These are phyloP conservation scores for Masticophis lateralis DNA, from an alignment of 2,797 vertebrate species.

Conservation along the genomic window DNA sequence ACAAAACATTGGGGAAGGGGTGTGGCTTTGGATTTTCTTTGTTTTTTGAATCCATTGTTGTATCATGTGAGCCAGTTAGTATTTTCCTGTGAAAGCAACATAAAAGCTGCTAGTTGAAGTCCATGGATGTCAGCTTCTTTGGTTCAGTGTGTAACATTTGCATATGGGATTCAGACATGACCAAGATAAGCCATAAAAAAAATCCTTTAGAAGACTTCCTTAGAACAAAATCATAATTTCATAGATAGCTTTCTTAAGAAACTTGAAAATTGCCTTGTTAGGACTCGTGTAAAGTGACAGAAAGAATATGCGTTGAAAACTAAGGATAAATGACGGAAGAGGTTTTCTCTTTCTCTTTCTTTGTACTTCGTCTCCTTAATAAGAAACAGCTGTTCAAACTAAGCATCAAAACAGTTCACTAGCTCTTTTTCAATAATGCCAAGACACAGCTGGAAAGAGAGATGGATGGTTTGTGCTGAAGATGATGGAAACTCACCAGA, in stretches of 20 bases:
- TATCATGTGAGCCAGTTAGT: background rate
- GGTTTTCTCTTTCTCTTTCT: background rate
- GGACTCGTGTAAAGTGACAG: background rate
- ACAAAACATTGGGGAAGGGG: background rate
- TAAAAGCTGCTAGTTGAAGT: slow-evolving; percentile 7
- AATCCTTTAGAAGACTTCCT: background rate
- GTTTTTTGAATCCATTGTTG: background rate
- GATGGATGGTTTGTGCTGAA: slow-evolving; percentile 19
- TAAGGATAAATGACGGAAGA: slow-evolving; percentile 14
- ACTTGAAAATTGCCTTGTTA: slow-evolving; percentile 13
- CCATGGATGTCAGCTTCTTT: background rate
- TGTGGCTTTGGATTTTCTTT: background rate
- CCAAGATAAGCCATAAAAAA: slow-evolving; percentile 10
- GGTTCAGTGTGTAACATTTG: background rate
- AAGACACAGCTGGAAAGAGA: slow-evolving; percentile 20
- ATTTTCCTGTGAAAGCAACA: background rate
- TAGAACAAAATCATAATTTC: background rate
- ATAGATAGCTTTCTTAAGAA: slow-evolving; percentile 10
- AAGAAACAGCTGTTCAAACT: slow-evolving; percentile 26
- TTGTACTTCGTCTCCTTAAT: slow-evolving; percentile 14
- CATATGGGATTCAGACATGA: background rate
- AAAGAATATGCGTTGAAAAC: slow-evolving; percentile 12
- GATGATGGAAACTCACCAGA: background rate
- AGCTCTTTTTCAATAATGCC: slow-evolving; percentile 20
- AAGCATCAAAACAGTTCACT: background rate